Evolutionary conservation across 2,888 invertebrate species (phyloP), one percentile per base, ranked within the genome.

Genomic region (Synergus itoensis): DNA sequence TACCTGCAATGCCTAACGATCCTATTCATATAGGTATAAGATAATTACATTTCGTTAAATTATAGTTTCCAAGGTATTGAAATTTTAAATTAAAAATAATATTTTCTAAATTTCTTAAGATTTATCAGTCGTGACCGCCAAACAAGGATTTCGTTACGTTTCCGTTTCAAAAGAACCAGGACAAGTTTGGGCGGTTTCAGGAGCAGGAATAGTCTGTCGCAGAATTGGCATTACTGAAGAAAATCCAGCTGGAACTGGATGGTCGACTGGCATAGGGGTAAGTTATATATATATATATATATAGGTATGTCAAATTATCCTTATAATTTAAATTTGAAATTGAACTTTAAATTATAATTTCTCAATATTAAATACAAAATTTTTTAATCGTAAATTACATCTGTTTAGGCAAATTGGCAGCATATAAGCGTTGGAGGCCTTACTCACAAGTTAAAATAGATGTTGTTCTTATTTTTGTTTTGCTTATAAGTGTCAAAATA

Each of bases 121-220:
- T 85, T 85, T 89, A 79, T 89, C 91, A 7, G 91, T 92, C 7
- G 28, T 84, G 41, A 91, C 90, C 63, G 89, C 92, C 11, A 92
- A 92, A 79, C 92, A 92, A 88, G 94, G 95, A 28, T 96, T 96
- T 89, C 95, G 96, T 86, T 95, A 96, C 79, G 93, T 97, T 1
- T 96, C 96, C 11, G 95, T 96, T 53, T 95, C 95, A 67, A 89
- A 89, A 14, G 93, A 94, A 75, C 90, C 88, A 62, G 92, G 93
- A 18, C 96, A 96, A 90, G 95, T 97, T 64, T 97, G 97, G 97
- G 96, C 96, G 0, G 93, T 96, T 67, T 95, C 96, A 14, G 93
- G 94, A 73, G 95, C 95, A 83, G 96, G 96, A 16, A 93, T 94
- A 36, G 92, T 97, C 73, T 94, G 95, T 82, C 94, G 96, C 80